Conservation (phyloP, 1,140 invertebrate genomes). For the Palaemon carinicauda region DNA sequence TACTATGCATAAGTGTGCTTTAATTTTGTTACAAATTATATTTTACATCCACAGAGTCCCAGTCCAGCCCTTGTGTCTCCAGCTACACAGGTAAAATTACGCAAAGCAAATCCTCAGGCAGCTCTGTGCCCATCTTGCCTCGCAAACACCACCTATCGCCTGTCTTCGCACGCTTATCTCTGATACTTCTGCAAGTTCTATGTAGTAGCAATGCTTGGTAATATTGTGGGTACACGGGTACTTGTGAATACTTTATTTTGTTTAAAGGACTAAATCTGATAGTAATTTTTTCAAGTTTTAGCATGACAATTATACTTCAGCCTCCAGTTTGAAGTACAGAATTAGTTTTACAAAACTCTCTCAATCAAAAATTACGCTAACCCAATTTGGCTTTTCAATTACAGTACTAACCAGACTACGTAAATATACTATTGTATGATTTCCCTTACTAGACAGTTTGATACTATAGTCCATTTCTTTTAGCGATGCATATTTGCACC, state of each 20-base stretch:
- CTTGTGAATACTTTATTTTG: background rate
- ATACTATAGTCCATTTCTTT: too few species aligned
- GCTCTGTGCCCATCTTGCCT: background rate
- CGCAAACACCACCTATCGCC: background rate
- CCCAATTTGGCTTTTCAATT: too few species aligned
- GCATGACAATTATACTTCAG: too few species aligned
- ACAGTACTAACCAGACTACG: too few species aligned
- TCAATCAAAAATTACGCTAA: too few species aligned
- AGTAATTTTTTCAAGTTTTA: too few species aligned
- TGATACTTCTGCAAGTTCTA: background rate
- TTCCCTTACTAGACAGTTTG: too few species aligned
- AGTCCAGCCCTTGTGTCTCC: conserved; percentile 36
- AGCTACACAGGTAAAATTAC: conserved; percentile 35
- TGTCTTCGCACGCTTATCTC: conserved; percentile 2
- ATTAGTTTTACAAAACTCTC: too few species aligned
- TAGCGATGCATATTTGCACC: too few species aligned
- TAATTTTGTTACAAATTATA: background rate
- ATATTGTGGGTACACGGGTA: background rate
- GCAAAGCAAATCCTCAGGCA: background rate
- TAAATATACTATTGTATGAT: too few species aligned
- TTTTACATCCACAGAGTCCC: conserved; percentile 19
- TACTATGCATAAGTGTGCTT: background rate
- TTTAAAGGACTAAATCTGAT: background rate
- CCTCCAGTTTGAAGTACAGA: too few species aligned
- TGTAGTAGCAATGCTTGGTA: background rate